A percentile compares a stretch with the other conserved stretches of the same genome.
Conservation (phyloP, 2,797 vertebrate genomes). For the Gobio occitaniae region DNA sequence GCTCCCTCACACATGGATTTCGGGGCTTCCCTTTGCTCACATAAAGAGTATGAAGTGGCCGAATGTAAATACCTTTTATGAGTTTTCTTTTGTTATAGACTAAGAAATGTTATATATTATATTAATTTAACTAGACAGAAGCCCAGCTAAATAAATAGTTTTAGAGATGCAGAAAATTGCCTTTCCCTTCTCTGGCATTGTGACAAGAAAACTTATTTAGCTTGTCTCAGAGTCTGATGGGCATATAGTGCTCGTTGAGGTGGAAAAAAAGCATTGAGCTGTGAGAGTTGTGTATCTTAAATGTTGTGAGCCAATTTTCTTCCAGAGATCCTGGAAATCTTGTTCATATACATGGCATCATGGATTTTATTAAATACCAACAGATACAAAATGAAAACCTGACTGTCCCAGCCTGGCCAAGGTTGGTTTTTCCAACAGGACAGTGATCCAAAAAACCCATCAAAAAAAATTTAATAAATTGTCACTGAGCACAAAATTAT, state of each 20-base stretch:
- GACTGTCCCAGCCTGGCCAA: no score
- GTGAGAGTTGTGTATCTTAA: not conserved
- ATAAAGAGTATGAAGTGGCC: not conserved
- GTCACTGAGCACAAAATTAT: no score
- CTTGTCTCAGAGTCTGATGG: not conserved
- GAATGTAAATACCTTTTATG: not conserved
- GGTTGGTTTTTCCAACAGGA: no score
- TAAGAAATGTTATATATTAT: not conserved
- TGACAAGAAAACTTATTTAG: not conserved
- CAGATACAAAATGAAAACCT: no score
- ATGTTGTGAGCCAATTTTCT: no score
- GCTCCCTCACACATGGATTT: not conserved
- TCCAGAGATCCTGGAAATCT: no score
- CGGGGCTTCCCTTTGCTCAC: not conserved
- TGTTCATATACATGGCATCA: no score
- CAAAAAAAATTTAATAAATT: no score
- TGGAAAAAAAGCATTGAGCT: not conserved
- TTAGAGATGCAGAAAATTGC: not conserved
- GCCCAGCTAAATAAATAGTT: not conserved
- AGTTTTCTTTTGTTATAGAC: not conserved
- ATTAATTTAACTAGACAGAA: not conserved
- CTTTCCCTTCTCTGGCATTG: not conserved
- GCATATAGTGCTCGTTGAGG: not conserved
- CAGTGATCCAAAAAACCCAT: no score
- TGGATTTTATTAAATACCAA: no score